Conservation (phyloP, 2,797 vertebrate genomes). For the Halcyon smyrnensis region DNA sequence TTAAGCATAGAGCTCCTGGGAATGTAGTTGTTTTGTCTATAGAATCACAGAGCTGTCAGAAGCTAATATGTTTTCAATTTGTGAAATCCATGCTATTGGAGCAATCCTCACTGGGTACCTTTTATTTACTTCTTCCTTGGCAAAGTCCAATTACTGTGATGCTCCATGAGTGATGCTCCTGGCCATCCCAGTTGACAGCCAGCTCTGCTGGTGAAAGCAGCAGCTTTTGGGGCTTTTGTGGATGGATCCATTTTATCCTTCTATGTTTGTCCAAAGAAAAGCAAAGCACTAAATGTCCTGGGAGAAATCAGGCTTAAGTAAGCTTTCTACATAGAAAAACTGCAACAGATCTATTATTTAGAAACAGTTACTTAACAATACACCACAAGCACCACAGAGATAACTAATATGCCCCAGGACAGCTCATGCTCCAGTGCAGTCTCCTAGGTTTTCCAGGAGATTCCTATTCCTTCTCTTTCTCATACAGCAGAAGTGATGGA, state of each 20-base stretch:
- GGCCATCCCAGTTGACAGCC: conserved; percentile 68
- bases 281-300: not conserved
- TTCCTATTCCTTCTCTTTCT: not conserved
- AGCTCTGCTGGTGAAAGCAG: conserved; percentile 42
- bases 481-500: not conserved
- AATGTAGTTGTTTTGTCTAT: conserved; percentile 33
- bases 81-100: conserved; percentile 50
- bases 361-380: conserved; percentile 17
- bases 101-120: conserved; percentile 45
- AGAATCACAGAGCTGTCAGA: conserved; percentile 59
- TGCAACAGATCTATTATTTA: not conserved
- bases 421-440: not conserved
- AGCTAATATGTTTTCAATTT: conserved; percentile 61
- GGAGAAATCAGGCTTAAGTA: not conserved
- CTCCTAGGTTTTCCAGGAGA: not conserved
- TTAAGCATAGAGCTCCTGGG: conserved; percentile 23
- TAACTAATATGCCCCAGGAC: not conserved
- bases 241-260: conserved; percentile 44
- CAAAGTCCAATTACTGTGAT: conserved; percentile 66
- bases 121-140: conserved; percentile 72
- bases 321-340: not conserved
- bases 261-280: not conserved
- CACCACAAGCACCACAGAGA: not conserved
- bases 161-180: conserved; percentile 67
- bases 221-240: conserved; percentile 48